Conservation (phyloP, 1,140 invertebrate genomes). For the Aphis craccivora region DNA sequence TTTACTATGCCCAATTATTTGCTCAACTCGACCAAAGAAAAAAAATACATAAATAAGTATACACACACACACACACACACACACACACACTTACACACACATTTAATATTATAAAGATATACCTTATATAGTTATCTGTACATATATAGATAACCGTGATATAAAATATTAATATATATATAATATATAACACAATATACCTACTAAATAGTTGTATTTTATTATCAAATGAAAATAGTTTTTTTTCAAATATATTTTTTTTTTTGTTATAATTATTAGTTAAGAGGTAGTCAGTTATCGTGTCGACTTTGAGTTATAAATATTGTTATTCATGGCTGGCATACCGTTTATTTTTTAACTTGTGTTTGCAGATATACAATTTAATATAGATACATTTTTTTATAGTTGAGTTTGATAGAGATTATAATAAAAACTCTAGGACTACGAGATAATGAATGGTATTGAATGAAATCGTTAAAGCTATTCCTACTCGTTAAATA, state of each 20-base stretch:
- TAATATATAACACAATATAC: not conserved
- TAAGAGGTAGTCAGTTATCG: not conserved
- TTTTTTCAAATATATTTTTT: not conserved
- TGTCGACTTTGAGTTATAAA: not conserved
- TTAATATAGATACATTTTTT: not conserved
- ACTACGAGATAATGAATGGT: not conserved
- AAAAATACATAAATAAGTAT: not conserved
- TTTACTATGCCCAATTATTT: slow-evolving; percentile 21
- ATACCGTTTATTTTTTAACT: not conserved
- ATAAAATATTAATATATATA: not conserved
- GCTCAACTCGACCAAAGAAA: not conserved
- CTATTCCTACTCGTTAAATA: not conserved
- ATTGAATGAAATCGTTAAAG: not conserved
- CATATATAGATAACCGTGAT: not conserved
- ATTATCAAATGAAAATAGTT: not conserved
- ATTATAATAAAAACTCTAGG: not conserved
- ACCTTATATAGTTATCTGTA: not conserved
- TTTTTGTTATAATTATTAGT: not conserved
- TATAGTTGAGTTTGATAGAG: not conserved
- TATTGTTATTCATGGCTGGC: not conserved
- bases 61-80: not conserved
- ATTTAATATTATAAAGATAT: not conserved
- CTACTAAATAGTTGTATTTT: not conserved
- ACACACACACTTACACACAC: too few relatives aligned
- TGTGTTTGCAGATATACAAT: not conserved